Conservation (phyloP, 92 coral and sea anemone genomes). For the Diadumene lineata region DNA sequence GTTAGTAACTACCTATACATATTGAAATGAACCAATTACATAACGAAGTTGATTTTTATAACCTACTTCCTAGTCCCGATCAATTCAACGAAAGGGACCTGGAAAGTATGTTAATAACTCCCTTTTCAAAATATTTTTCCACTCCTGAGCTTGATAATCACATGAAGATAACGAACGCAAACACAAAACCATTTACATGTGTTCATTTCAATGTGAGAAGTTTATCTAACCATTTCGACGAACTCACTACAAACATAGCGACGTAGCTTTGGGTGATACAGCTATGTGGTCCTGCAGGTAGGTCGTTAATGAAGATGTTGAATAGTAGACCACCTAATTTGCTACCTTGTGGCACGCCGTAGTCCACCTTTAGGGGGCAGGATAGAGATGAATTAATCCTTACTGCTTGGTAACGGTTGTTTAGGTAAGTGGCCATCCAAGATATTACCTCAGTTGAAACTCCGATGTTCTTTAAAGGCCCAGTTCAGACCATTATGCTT, state of each 20-base stretch:
- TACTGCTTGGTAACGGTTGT: no score
- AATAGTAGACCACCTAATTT: no score
- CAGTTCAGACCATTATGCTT: no score
- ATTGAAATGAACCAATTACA: background rate
- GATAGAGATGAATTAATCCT: no score
- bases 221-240: conserved; percentile 38
- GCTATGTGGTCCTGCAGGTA: no score
- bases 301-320: no score
- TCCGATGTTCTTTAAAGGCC: no score
- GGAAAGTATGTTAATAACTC: conserved; percentile 44
- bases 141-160: conserved; percentile 23
- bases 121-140: conserved; percentile 29
- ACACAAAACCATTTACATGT: conserved; percentile 22
- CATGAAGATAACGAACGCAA: conserved; percentile 10
- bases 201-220: conserved; percentile 66
- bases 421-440: no score
- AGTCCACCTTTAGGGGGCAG: no score
- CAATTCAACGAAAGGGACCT: conserved; percentile 45
- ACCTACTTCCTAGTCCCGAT: conserved; percentile 51
- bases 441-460: no score
- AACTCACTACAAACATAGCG: conserved; percentile 16
- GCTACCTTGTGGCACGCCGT: no score
- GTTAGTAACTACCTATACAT: background rate
- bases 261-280: no score
- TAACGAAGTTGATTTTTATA: conserved; percentile 37